Evolutionary conservation across 2,797 vertebrate genomes (phyloP).

Genomic region (Yasuhikotakia modesta): DNA sequence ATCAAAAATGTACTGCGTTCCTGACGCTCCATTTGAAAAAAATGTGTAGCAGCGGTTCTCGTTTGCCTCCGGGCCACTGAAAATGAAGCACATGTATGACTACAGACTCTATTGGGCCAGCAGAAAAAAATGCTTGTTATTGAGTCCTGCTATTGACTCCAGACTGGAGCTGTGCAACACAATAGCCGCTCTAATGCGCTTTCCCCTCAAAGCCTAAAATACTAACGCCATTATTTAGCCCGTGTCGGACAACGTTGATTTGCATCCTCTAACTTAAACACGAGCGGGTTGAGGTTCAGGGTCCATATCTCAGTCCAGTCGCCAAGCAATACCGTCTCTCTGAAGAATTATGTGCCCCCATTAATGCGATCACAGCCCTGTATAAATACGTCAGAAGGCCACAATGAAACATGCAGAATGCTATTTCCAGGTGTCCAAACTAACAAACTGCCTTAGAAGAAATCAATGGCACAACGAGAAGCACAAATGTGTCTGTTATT

Average conservation of each 20-base stretch:
- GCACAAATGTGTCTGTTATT: conserved; percentile 41
- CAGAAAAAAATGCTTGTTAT: background rate
- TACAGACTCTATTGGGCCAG: background rate
- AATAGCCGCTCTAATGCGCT: background rate
- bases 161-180: conserved; percentile 1
- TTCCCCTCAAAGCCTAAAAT: conserved; percentile 47
- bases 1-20: background rate
- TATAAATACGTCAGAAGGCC: conserved; percentile 46
- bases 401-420: conserved; percentile 40
- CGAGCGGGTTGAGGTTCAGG: background rate
- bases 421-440: conserved; percentile 40
- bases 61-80: background rate
- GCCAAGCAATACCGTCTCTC: conserved; percentile 9
- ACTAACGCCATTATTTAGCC: conserved; percentile 50
- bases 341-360: conserved; percentile 49
- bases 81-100: conserved; percentile 1
- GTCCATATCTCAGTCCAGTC: conserved; percentile 30
- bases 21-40: background rate
- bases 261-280: conserved; percentile 23
- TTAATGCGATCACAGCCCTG: conserved; percentile 35
- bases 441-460: conserved; percentile 36
- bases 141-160: background rate
- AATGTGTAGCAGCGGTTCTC: background rate
- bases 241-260: conserved; percentile 17
- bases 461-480: conserved; percentile 35